Conservation (phyloP, 2,888 invertebrate species). For the Drosophila ustulata region DNA sequence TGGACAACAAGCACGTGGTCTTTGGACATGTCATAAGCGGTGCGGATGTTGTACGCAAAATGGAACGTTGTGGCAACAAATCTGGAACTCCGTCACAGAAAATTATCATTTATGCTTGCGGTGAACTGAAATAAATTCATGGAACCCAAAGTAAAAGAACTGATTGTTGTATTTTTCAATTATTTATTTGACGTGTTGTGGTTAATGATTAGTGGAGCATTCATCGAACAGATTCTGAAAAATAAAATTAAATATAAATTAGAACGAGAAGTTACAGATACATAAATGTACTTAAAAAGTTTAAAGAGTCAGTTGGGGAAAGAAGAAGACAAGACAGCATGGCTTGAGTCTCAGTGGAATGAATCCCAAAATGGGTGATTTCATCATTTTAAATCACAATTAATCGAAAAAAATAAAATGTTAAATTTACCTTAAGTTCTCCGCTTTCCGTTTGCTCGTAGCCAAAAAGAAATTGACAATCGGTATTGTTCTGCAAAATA, state of each 20-base stretch:
- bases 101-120: slow-evolving; percentile 93
- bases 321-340: slow-evolving; percentile 53
- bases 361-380: slow-evolving; percentile 32
- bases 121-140: slow-evolving; percentile 89
- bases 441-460: not conserved
- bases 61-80: slow-evolving; percentile 95
- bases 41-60: slow-evolving; percentile 95
- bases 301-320: slow-evolving; percentile 52
- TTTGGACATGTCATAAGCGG: slow-evolving; percentile 98
- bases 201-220: not conserved
- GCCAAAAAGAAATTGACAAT: not conserved
- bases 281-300: not conserved
- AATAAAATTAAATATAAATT: not conserved
- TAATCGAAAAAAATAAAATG: no score
- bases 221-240: slow-evolving; percentile 25
- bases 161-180: slow-evolving; percentile 15
- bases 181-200: not conserved
- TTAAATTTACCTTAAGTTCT: slow-evolving; percentile 19
- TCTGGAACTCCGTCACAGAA: slow-evolving; percentile 92
- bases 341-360: slow-evolving; percentile 41
- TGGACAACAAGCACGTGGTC: slow-evolving; percentile 98
- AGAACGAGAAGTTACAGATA: not conserved
- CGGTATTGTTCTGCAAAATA: not conserved
- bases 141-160: slow-evolving; percentile 2
- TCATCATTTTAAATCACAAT: slow-evolving; percentile 34